Percentiles rank a stretch among this genome's conserved stretches.
Evolutionary conservation across 1,140 invertebrate species (phyloP).

Genomic region (Pseudomyrmex cubaensis): DNA sequence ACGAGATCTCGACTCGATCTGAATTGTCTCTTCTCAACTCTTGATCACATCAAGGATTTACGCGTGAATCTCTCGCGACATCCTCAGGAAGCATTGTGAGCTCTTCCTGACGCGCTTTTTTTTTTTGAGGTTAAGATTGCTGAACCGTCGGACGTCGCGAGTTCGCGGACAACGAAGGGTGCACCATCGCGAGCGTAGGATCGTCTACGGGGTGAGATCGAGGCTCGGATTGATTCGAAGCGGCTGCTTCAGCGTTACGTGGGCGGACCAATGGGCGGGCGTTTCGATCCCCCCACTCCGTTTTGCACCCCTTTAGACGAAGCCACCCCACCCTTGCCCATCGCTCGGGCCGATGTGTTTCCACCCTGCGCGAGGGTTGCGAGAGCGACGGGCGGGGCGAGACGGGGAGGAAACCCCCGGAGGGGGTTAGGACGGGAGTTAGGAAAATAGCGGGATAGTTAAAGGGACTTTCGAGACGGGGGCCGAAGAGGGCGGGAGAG

Average conservation of each 20-base stretch:
- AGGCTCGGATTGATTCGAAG: slow-evolving; percentile 82
- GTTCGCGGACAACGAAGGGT: slow-evolving; percentile 54
- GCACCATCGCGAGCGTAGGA: slow-evolving; percentile 73
- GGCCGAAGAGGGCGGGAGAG: slow-evolving; percentile 30
- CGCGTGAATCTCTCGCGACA: background rate
- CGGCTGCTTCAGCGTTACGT: slow-evolving; percentile 64
- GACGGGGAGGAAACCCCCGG: slow-evolving; percentile 63
- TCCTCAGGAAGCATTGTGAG: background rate
- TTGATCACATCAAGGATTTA: background rate
- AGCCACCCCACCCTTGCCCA: slow-evolving; percentile 17
- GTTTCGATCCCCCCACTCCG: slow-evolving; percentile 60
- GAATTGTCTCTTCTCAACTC: background rate
- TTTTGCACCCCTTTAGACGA: slow-evolving; percentile 33
- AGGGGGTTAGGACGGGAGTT: slow-evolving; percentile 75
- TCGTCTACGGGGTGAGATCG: slow-evolving; percentile 77
- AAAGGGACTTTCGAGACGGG: slow-evolving; percentile 72
- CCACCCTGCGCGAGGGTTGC: slow-evolving; percentile 59
- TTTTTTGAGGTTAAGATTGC: slow-evolving; percentile 7
- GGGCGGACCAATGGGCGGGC: slow-evolving; percentile 73
- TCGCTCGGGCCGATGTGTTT: slow-evolving; percentile 65
- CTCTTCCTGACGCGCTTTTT: slow-evolving; percentile 15
- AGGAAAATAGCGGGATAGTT: slow-evolving; percentile 81
- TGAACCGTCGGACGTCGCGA: slow-evolving; percentile 1
- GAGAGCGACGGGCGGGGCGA: slow-evolving; percentile 66
- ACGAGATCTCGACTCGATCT: background rate